phyloP scores from a whole-genome alignment of 2,797 vertebrate species.

The Esox lucius region DNA sequence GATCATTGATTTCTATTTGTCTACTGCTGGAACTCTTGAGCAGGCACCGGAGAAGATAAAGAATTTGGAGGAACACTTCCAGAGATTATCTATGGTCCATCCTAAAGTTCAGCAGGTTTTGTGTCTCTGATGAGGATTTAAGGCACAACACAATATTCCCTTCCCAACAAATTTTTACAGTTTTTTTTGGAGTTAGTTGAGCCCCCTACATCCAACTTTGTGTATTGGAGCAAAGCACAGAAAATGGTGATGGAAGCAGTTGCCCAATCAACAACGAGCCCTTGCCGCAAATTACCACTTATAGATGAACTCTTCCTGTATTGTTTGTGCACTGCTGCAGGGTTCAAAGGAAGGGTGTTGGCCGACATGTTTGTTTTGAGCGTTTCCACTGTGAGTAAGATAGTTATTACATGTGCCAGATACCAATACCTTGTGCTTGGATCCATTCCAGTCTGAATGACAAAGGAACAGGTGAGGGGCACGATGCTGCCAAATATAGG shows the following conservation, averaged over 20 bases:
- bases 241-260: background rate
- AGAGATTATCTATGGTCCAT: background rate
- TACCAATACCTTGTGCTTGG: constrained; percentile 14
- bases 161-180: constrained; percentile 16
- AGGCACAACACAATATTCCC: constrained; percentile 14
- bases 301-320: constrained; percentile 22
- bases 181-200: constrained; percentile 17
- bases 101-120: constrained; percentile 9
- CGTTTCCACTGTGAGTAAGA: constrained; percentile 16
- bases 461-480: background rate
- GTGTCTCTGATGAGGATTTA: constrained; percentile 17
- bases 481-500: constrained; percentile 4
- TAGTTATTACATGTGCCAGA: constrained; percentile 27
- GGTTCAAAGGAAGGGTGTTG: constrained; percentile 19
- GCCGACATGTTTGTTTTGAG: constrained; percentile 9
- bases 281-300: background rate
- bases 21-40: background rate
- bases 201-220: constrained; percentile 9
- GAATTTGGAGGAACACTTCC: background rate
- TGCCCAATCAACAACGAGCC: background rate
- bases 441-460: constrained; percentile 14
- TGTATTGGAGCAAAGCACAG: constrained; percentile 19
- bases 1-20: background rate
- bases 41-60: background rate
- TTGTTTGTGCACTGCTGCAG: constrained; percentile 12